Evolutionary conservation across 2,797 vertebrate genomes (phyloP).

Genomic region (Melanotaenia boesemani): DNA sequence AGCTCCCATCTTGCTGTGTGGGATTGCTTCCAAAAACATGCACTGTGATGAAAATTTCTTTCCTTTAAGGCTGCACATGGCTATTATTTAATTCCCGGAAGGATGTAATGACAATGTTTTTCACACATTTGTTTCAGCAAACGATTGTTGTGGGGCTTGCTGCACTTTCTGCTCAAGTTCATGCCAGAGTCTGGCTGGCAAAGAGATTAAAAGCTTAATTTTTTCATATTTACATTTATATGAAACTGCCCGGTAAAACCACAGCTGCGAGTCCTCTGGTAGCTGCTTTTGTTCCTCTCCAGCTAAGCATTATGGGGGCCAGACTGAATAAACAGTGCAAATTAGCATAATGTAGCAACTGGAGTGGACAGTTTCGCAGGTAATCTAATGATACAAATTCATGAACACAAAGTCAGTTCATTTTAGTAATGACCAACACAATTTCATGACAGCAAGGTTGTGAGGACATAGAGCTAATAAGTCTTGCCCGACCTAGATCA

Average conservation of each 20-base stretch:
- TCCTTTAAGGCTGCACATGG: background rate
- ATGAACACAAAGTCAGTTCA: no score
- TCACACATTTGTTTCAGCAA: background rate
- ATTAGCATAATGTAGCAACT: background rate
- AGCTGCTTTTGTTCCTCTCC: no score
- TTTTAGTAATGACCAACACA: no score
- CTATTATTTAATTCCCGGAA: constrained; percentile 20
- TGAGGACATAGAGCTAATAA: no score
- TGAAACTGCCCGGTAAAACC: background rate
- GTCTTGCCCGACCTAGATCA: no score
- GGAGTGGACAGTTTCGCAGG: background rate
- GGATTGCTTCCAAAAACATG: background rate
- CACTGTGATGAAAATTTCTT: background rate
- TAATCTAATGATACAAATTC: no score
- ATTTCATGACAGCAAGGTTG: no score
- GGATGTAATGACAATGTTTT: background rate
- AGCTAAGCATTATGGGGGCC: no score
- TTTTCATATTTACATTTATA: background rate
- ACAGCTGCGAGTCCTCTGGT: background rate
- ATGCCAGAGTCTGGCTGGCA: background rate
- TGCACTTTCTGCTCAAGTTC: background rate
- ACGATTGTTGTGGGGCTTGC: background rate
- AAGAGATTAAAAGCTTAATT: background rate
- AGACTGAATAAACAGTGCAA: background rate
- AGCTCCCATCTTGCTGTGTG: no score